phyloP scores from a whole-genome alignment of 2,888 invertebrate genomes.

The Margaritifera margaritifera region DNA sequence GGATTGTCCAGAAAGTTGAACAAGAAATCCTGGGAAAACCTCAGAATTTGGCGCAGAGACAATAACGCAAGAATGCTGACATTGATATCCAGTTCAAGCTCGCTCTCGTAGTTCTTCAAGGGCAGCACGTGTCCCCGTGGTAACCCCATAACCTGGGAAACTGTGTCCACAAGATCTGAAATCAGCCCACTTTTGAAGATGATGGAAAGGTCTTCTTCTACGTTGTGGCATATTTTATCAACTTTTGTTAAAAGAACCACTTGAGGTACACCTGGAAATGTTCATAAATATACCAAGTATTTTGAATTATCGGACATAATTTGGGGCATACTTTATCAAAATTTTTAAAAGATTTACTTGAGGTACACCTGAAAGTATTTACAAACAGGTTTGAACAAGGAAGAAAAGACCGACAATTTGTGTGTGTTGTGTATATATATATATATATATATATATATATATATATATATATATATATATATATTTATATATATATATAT shows the following conservation, averaged over 20 bases:
- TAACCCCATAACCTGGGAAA: constrained; percentile 33
- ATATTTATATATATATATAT: too few species aligned
- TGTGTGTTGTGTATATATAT: too few species aligned
- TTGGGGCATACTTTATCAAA: constrained; percentile 40
- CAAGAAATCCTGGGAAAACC: constrained; percentile 37
- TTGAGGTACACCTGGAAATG: constrained; percentile 19
- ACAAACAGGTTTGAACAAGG: too few species aligned
- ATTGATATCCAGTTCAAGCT: constrained; percentile 27
- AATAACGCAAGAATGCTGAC: constrained; percentile 31
- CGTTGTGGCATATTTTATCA: constrained; percentile 26
- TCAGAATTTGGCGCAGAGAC: constrained; percentile 31
- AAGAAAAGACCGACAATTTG: too few species aligned
- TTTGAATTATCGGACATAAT: constrained; percentile 11
- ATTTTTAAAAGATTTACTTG: constrained; percentile 45
- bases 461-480: too few species aligned
- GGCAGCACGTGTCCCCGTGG: constrained; percentile 37
- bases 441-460: too few species aligned
- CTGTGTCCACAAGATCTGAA: constrained; percentile 31
- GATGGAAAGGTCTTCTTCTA: constrained; percentile 22
- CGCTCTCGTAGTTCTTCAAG: constrained; percentile 43
- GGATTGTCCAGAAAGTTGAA: constrained; percentile 24
- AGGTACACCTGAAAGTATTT: constrained; percentile 38
- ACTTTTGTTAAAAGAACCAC: constrained; percentile 37
- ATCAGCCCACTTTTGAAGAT: constrained; percentile 28
- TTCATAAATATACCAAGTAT: background rate